These are phyloP conservation scores for Scaptomyza cyrtandrae DNA, from an alignment of 2,888 invertebrate genomes.

Conservation along the genomic window DNA sequence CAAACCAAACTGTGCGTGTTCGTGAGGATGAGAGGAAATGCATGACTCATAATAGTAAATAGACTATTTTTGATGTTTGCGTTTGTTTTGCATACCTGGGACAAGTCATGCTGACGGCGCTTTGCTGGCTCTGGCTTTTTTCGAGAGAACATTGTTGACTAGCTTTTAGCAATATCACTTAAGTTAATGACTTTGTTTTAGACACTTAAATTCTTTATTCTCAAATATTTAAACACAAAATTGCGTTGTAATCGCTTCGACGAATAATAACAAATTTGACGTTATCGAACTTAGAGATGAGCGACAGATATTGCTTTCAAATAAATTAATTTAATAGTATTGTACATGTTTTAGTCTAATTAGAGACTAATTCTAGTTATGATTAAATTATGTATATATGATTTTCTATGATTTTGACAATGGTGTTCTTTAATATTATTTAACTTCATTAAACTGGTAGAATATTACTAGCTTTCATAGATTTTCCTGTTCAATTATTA, in stretches of 20 bases:
- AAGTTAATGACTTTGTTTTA: slow-evolving; percentile 18
- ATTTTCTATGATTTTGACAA: neutral
- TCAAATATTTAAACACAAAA: slow-evolving; percentile 31
- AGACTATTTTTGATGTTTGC: slow-evolving; percentile 24
- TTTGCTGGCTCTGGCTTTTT: slow-evolving; percentile 81
- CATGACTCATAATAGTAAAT: slow-evolving; percentile 65
- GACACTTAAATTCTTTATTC: slow-evolving; percentile 25
- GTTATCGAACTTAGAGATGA: slow-evolving; percentile 44
- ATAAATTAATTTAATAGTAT: neutral
- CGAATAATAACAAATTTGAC: slow-evolving; percentile 37
- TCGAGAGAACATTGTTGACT: slow-evolving; percentile 78
- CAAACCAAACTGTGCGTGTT: slow-evolving; percentile 88
- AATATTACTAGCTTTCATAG: no score
- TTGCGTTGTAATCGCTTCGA: slow-evolving; percentile 47
- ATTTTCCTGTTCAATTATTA: no score
- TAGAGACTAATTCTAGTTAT: neutral
- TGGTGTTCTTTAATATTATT: no score
- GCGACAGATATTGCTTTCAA: slow-evolving; percentile 4
- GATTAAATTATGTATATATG: neutral
- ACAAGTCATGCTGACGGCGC: slow-evolving; percentile 81
- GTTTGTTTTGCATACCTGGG: slow-evolving; percentile 75
- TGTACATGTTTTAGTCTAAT: neutral
- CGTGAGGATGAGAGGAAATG: slow-evolving; percentile 14
- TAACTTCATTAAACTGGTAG: no score
- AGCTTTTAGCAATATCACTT: slow-evolving; percentile 14